Conservation (phyloP, 2,797 vertebrate species). For the Danionella dracula region DNA sequence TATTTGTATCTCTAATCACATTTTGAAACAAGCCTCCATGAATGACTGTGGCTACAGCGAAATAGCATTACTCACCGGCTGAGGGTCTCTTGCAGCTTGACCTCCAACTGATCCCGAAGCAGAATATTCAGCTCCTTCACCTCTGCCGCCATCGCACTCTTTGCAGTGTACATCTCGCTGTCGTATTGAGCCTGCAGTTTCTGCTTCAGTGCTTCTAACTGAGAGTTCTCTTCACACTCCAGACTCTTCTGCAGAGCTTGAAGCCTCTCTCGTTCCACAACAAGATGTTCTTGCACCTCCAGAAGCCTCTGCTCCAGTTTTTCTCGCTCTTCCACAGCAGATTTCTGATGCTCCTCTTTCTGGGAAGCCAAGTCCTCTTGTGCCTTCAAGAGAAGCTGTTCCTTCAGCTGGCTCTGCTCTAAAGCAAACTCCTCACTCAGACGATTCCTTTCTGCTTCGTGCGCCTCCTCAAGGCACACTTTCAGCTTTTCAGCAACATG, state of each 20-base stretch:
- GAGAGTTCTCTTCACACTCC: conserved; percentile 54
- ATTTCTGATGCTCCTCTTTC: conserved; percentile 57
- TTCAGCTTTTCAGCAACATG: conserved; percentile 53
- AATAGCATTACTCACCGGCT: conserved; percentile 63
- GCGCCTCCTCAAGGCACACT: conserved; percentile 43
- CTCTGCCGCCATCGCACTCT: conserved; percentile 57
- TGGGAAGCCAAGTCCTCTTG: conserved; percentile 22
- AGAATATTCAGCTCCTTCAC: conserved; percentile 55
- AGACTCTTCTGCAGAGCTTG: conserved; percentile 66
- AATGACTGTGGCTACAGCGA: no score
- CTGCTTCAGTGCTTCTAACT: conserved; percentile 52
- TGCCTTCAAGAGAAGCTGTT: conserved; percentile 45
- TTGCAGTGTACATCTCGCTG: conserved; percentile 58
- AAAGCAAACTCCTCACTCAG: conserved; percentile 38
- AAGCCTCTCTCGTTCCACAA: conserved; percentile 66
- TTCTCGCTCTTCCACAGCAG: conserved; percentile 52
- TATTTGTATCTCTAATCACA: no score
- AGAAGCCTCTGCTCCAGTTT: conserved; percentile 59
- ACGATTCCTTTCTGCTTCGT: conserved; percentile 43
- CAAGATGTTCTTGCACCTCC: conserved; percentile 61
- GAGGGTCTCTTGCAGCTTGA: conserved; percentile 63
- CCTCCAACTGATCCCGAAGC: conserved; percentile 65
- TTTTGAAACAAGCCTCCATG: no score
- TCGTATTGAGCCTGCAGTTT: conserved; percentile 54
- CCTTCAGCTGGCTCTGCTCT: conserved; percentile 47